Percentiles rank a stretch among this genome's conserved stretches.
phyloP scores from a whole-genome alignment of 2,888 invertebrate species.

The Ochropacha duplaris region DNA sequence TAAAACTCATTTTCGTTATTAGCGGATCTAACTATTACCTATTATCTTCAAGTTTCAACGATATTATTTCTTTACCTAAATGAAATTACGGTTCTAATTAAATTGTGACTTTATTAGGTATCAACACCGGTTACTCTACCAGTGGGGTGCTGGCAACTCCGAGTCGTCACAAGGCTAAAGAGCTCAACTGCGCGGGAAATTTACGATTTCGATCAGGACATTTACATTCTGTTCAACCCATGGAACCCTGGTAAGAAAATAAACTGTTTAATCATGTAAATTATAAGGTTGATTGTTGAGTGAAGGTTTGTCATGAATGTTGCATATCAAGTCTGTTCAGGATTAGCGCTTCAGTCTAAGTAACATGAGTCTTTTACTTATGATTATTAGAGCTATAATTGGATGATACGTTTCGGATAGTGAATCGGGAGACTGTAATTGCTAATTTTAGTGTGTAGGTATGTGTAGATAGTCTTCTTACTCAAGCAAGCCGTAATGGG shows the following conservation, averaged over 20 bases:
- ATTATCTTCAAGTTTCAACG: neutral
- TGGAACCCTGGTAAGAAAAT: constrained; percentile 87
- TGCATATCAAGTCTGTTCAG: too few relatives aligned
- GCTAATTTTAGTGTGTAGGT: too few relatives aligned
- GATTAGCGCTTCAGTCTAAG: too few relatives aligned
- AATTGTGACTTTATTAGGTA: constrained; percentile 63
- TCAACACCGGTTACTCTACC: constrained; percentile 85
- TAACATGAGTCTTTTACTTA: too few relatives aligned
- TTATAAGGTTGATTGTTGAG: neutral
- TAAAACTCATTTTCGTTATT: too few relatives aligned
- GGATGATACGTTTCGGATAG: too few relatives aligned
- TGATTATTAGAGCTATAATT: too few relatives aligned
- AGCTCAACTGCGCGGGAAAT: constrained; percentile 61
- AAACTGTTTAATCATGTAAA: neutral
- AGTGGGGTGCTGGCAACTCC: constrained; percentile 87
- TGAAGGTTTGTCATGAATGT: neutral
- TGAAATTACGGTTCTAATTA: neutral
- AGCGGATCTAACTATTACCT: too few relatives aligned
- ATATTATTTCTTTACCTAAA: neutral
- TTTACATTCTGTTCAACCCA: constrained; percentile 92
- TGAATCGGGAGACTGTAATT: too few relatives aligned
- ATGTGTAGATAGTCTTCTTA: too few relatives aligned
- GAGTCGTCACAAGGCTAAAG: constrained; percentile 82
- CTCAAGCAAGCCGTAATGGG: too few relatives aligned
- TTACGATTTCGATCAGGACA: constrained; percentile 85